Evolutionary conservation across 2,113 vertebrate genomes (phyloP), one percentile per base, ranked within the genome.

Genomic region (Opisthocomus hoazin): DNA sequence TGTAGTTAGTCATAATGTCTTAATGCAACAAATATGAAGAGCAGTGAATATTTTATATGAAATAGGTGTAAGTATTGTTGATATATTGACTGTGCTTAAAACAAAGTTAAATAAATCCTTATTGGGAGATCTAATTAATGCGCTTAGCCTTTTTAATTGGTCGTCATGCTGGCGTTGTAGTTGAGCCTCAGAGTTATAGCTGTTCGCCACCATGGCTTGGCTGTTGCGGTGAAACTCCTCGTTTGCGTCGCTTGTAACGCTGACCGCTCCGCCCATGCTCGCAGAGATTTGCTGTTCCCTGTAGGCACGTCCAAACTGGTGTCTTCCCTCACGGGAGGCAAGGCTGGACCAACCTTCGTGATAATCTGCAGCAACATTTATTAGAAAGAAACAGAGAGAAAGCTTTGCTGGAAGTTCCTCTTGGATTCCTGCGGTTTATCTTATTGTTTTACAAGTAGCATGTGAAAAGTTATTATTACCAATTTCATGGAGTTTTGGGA

Each of bases 201-300:
- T 11, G 3, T n/a, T 68, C 60, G 51, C 43, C 48, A 51, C 34
- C 2, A 0, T 9, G 30, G 14, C 7, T 39, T 53, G 5, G 34
- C 64, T 34, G 36, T 37, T 43, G 39, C 24, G 61, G 34, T 13
- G 27, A 24, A 93, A 46, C 26, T 50, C 34, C 23, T 32, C 3
- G 1, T 76, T 50, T 50, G 30, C 57, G 56, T 29, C 4, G 26
- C 19, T 43, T 46, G 5, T 48, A 6, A 13, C 27, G 3, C 30
- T n/a, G n/a, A 60, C 20, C 0, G 0, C 23, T 57, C 26, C 57
- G 14, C 45, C 57, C 15, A 0, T 46, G 46, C 32, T 7, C 16
- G 50, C 50, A 58, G 61, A 73, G 14, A 19, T 61, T 46, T 75
- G 71, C 45, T 70, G 22, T 37, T 87, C 37, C 63, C 34, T 46